These are phyloP conservation scores for Odontesthes bonariensis DNA, from an alignment of 2,113 vertebrate species.

Conservation along the genomic window DNA sequence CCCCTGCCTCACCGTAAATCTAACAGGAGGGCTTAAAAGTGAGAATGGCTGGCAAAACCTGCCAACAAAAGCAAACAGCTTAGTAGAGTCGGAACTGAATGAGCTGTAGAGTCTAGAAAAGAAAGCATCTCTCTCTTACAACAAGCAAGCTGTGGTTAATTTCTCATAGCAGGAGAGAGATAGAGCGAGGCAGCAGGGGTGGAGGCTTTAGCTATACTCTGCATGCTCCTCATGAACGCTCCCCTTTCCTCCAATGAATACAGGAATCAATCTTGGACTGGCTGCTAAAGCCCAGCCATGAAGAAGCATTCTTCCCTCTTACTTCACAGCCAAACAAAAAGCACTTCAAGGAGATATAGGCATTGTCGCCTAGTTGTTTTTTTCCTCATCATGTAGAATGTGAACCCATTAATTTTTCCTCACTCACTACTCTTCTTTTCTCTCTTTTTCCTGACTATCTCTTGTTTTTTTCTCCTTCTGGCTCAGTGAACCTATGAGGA, in stretches of 20 bases:
- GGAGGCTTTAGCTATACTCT: conserved; percentile 84
- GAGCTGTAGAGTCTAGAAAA: conserved; percentile 61
- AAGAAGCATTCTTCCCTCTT: conserved; percentile 87
- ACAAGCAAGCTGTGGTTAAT: conserved; percentile 68
- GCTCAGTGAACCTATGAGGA: conserved; percentile 88
- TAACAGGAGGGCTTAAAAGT: conserved; percentile 68
- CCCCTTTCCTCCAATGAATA: conserved; percentile 92
- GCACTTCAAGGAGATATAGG: conserved; percentile 90
- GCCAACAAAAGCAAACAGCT: conserved; percentile 78
- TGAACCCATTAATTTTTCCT: conserved; percentile 82
- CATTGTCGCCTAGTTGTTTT: conserved; percentile 83
- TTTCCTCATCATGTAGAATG: conserved; percentile 82
- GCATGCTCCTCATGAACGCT: conserved; percentile 97
- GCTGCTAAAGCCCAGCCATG: conserved; percentile 85
- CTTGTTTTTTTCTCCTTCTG: conserved; percentile 81
- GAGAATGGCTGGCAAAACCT: conserved; percentile 73
- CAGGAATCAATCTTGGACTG: conserved; percentile 90
- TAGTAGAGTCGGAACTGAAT: conserved; percentile 67
- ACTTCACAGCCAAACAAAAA: conserved; percentile 91
- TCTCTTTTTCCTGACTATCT: conserved; percentile 61
- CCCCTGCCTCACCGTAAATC: conserved; percentile 72
- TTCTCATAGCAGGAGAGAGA: conserved; percentile 64
- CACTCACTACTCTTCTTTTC: conserved; percentile 84
- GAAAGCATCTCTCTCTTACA: conserved; percentile 65
- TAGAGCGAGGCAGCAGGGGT: conserved; percentile 52